phyloP scores from a whole-genome alignment of 2,113 vertebrate species.

The Ceratotherium simum region DNA sequence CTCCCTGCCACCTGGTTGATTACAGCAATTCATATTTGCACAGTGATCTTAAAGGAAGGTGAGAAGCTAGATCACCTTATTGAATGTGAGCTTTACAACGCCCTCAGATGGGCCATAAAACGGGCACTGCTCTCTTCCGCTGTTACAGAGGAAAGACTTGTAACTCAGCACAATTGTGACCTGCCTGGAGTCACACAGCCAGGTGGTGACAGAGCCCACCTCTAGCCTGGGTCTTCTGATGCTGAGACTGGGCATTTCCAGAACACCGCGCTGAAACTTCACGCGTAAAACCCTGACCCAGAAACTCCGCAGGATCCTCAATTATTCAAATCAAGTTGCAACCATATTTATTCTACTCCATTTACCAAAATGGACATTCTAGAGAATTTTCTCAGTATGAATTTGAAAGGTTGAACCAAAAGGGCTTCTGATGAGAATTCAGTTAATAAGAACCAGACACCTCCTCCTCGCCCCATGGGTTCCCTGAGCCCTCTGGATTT shows the following conservation, averaged over 20 bases:
- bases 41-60: neutral
- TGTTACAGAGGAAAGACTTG: neutral
- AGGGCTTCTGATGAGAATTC: neutral
- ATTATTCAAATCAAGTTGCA: neutral
- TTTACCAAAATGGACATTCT: neutral
- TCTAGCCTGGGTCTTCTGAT: neutral
- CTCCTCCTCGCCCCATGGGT: fast-evolving
- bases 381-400: neutral
- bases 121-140: neutral
- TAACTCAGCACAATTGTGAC: neutral
- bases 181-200: neutral
- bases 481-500: neutral
- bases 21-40: neutral
- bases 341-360: neutral
- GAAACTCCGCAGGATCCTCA: neutral
- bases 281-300: neutral
- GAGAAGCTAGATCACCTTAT: neutral
- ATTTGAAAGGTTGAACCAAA: neutral
- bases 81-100: neutral
- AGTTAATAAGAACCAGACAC: neutral
- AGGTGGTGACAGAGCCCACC: neutral
- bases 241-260: neutral
- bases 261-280: neutral
- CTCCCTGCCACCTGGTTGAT: neutral
- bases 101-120: too few species aligned